Evolutionary conservation across 2,113 vertebrate species (phyloP).

Genomic region (Sturnira hondurensis): DNA sequence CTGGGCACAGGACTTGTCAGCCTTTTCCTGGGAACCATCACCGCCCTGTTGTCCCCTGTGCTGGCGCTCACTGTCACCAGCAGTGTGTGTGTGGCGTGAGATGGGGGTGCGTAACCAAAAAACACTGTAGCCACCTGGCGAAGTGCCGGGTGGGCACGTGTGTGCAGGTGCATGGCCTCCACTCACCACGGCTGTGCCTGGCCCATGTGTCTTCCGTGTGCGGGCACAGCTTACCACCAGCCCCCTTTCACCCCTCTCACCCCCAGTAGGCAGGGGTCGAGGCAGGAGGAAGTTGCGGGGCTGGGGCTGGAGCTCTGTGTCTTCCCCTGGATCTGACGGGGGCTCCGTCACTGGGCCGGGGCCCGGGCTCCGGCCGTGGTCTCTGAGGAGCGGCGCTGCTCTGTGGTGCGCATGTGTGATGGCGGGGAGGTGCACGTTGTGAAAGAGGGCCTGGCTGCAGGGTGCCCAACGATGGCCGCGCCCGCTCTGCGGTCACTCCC

Average conservation of each 20-base stretch:
- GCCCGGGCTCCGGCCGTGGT: not conserved
- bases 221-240: too few relatives aligned
- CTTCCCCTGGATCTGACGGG: not conserved
- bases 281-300: not conserved
- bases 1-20: rapidly evolving
- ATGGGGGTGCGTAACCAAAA: rapidly evolving
- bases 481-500: too few relatives aligned
- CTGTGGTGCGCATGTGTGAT: not conserved
- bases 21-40: rapidly evolving
- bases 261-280: not conserved
- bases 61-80: rapidly evolving
- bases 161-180: too few relatives aligned
- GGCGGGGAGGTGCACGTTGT: not conserved
- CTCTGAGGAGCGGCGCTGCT: constrained; percentile 11
- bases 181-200: too few relatives aligned
- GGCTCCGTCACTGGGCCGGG: constrained; percentile 15
- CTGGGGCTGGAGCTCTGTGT: not conserved
- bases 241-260: too few relatives aligned
- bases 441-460: not conserved
- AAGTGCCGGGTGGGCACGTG: too few relatives aligned
- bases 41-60: rapidly evolving
- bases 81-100: rapidly evolving
- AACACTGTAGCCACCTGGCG: too few relatives aligned
- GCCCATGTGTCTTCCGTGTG: too few relatives aligned
- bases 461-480: not conserved